Conservation (phyloP, 1,140 invertebrate genomes). For the Saccostrea cuccullata region DNA sequence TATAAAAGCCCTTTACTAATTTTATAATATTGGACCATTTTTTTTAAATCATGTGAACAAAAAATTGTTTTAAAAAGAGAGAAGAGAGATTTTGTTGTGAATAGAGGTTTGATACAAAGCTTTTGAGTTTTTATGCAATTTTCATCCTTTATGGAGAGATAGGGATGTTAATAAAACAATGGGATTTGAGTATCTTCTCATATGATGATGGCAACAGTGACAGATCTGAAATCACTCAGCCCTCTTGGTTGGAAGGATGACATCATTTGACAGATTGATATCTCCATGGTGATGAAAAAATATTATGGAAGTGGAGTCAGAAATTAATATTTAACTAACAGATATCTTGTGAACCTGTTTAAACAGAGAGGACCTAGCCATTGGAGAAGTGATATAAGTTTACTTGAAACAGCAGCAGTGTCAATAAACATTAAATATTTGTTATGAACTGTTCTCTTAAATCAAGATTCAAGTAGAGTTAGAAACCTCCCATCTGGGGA, state of each 20-base stretch:
- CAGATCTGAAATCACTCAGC: not conserved
- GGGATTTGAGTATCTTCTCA: not conserved
- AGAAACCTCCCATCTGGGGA: not conserved
- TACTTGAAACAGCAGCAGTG: not conserved
- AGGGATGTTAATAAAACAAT: not conserved
- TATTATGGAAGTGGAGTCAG: slow-evolving; percentile 5
- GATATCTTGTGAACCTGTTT: not conserved
- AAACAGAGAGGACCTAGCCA: not conserved
- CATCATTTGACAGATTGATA: slow-evolving; percentile 19
- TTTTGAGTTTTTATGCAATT: not conserved
- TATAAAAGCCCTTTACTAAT: too few species aligned
- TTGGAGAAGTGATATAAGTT: not conserved
- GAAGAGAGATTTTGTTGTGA: not conserved
- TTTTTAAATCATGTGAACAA: too few species aligned
- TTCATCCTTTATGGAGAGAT: not conserved
- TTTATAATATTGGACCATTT: too few species aligned
- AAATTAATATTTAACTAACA: slow-evolving; percentile 16
- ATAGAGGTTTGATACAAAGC: not conserved
- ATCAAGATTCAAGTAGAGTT: not conserved
- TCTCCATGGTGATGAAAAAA: slow-evolving; percentile 29
- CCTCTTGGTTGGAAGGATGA: not conserved
- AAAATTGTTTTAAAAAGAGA: too few species aligned
- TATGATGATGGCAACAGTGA: not conserved
- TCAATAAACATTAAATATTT: not conserved
- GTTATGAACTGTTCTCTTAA: not conserved